Evolutionary conservation across 2,797 vertebrate genomes (phyloP), one percentile per base, ranked within the genome.

Genomic region (Dendrocincla fuliginosa): DNA sequence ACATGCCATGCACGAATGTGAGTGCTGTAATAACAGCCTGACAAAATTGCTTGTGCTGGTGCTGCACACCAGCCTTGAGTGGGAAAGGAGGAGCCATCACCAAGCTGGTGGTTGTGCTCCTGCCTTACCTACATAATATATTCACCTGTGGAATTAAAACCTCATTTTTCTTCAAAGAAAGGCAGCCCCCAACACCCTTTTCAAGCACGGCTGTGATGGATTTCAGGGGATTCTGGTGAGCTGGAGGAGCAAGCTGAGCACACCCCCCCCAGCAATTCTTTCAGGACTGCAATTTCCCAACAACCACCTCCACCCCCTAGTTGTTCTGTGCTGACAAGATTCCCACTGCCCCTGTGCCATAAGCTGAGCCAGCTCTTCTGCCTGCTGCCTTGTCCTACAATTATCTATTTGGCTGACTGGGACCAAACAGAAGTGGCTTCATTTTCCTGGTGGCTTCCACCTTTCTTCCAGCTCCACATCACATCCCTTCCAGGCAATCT

Each of bases 331-430:
- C 87, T 71, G 96, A 96, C 87, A 96, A 80, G 79, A 75, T 84
- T 94, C 93, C 93, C 95, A 85, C 96, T 88, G 84, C 96, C 97
- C 97, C 76, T 30, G 71, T 89, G 93, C 92, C 94, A 88, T 64
- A 77, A 94, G 84, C 97, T 96, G 96, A 97, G 92, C 93, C 96
- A 83, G 96, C 93, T 93, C 97, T 98, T 98, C 98, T 98, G 98
- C 98, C 96, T 88, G 33, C 77, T 56, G 67, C 84, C 97, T 97
- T 98, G 97, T 98, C 98, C 97, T 97, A 98, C 98, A 98, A 97
- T 98, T 97, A 98, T 98, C 98, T 98, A 98, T 98, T 98, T 94
- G 97, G 97, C 96, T 82, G 88, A 94, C 95, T 93, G 80, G 97
- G 95, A 94, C 86, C 24, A 68, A 97, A 39, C 80, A 75, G 96